Percentiles rank a stretch among this genome's conserved stretches.
Conservation (phyloP, 2,888 invertebrate species). For the Actias luna region DNA sequence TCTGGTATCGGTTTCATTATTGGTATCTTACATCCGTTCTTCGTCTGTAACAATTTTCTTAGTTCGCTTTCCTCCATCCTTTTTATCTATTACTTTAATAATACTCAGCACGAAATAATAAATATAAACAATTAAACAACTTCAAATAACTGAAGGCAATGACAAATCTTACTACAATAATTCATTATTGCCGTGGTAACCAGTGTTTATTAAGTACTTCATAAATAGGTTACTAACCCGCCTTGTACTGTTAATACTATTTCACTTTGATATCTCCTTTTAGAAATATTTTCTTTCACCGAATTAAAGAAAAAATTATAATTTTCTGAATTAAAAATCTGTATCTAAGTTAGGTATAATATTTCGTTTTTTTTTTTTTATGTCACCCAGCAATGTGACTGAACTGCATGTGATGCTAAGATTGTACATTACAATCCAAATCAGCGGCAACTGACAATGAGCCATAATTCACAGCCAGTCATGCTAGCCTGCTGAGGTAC, state of each 20-base stretch:
- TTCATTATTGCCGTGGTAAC: conserved; percentile 25
- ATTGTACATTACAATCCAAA: too few species aligned
- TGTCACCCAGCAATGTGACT: too few species aligned
- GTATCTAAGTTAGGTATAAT: too few species aligned
- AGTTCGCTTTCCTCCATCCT: conserved; percentile 71
- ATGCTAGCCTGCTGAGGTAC: too few species aligned
- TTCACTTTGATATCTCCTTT: background rate
- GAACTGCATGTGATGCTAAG: too few species aligned
- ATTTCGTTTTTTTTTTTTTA: too few species aligned
- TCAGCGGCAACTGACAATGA: too few species aligned
- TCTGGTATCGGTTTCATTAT: conserved; percentile 67
- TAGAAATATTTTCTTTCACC: too few species aligned
- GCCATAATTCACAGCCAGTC: too few species aligned
- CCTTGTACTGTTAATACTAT: background rate
- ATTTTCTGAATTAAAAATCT: too few species aligned
- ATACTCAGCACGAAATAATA: conserved; percentile 6
- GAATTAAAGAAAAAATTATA: too few species aligned
- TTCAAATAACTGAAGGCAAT: conserved; percentile 15
- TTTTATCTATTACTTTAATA: conserved; percentile 19
- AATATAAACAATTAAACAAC: background rate
- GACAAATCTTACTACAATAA: conserved; percentile 9
- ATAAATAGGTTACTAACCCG: background rate
- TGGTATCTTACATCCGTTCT: conserved; percentile 71
- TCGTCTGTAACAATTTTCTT: conserved; percentile 66
- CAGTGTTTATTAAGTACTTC: conserved; percentile 5